A percentile compares a stretch with the other conserved stretches of the same genome.
phyloP scores from a whole-genome alignment of 2,888 invertebrate genomes.

The Lumbricus terrestris region DNA sequence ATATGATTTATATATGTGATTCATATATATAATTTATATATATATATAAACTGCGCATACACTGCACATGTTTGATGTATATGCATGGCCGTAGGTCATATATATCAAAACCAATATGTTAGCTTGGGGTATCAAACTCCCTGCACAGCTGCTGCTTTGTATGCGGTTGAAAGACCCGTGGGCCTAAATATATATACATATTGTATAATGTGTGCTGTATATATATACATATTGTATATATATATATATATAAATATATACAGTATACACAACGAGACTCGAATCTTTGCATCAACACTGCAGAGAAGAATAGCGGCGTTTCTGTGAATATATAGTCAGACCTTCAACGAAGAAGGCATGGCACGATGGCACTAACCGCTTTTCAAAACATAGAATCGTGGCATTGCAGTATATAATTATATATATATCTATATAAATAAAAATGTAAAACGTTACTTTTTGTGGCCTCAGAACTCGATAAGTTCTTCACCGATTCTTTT shows the following conservation, averaged over 20 bases:
- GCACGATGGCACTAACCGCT: neutral
- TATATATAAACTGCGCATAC: too few species aligned
- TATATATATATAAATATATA: neutral
- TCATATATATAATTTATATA: too few species aligned
- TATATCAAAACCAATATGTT: neutral
- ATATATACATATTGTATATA: too few species aligned
- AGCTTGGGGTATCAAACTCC: neutral
- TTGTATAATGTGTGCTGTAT: too few species aligned
- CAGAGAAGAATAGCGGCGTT: neutral
- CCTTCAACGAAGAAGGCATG: neutral
- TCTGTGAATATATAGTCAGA: neutral
- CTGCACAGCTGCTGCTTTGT: neutral
- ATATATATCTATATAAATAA: too few species aligned
- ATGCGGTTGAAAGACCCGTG: neutral
- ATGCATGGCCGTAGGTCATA: too few species aligned
- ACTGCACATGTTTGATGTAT: too few species aligned
- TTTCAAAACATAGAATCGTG: neutral
- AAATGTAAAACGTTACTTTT: too few species aligned
- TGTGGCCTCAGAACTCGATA: too few species aligned
- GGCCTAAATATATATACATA: neutral
- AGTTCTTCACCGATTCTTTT: too few species aligned
- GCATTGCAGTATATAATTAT: too few species aligned
- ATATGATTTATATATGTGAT: too few species aligned
- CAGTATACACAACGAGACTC: neutral
- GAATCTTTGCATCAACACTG: neutral